Conservation (phyloP, 2,797 vertebrate genomes). For the Coluber constrictor region DNA sequence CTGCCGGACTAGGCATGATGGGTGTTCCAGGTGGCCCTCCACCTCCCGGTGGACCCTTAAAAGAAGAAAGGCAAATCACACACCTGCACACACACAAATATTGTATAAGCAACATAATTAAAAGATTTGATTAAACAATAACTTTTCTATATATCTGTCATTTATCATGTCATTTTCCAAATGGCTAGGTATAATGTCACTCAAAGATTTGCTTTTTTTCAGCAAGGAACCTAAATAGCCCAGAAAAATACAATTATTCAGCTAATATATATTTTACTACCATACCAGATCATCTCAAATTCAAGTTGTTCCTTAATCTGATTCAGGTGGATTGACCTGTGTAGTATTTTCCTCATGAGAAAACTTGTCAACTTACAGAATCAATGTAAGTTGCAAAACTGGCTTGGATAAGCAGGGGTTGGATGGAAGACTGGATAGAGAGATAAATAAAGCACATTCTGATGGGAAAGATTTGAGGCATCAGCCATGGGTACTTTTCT, state of each 20-base stretch:
- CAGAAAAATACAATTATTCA: neutral
- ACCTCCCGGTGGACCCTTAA: slow-evolving; percentile 92
- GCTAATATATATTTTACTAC: neutral
- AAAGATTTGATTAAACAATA: neutral
- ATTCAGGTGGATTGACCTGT: neutral
- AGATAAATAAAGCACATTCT: neutral
- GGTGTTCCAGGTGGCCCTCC: slow-evolving; percentile 95
- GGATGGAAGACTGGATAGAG: neutral
- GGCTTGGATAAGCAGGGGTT: neutral
- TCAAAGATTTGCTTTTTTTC: neutral
- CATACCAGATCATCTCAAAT: neutral
- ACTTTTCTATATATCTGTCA: neutral
- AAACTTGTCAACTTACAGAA: neutral
- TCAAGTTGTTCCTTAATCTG: neutral
- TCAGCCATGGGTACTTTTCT: neutral
- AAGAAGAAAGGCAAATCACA: slow-evolving; percentile 34
- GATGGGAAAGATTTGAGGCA: neutral
- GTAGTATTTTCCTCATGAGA: neutral
- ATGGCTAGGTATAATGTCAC: too few species aligned
- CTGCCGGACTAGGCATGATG: slow-evolving; percentile 98
- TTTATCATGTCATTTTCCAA: neutral
- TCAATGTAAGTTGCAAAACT: neutral
- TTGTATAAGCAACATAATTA: slow-evolving; percentile 21
- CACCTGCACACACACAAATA: neutral
- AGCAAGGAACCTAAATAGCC: neutral